A percentile compares a stretch with the other conserved stretches of the same genome.
These are phyloP conservation scores for Daktulosphaira vitifoliae DNA, from an alignment of 1,140 invertebrate species.

Conservation along the genomic window DNA sequence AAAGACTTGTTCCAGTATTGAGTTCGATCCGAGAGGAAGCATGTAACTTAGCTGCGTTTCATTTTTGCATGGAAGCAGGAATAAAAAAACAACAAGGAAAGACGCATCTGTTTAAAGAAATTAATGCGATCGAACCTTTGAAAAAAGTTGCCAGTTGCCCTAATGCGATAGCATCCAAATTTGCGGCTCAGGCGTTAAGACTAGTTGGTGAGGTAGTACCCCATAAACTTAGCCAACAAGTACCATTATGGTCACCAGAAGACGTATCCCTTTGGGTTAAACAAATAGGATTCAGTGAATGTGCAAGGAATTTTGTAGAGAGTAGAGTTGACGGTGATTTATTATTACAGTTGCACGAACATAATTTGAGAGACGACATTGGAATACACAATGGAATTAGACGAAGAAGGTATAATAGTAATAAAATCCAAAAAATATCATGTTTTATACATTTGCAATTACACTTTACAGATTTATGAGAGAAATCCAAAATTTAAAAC, in stretches of 20 bases:
- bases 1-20: slow-evolving; percentile 86
- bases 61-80: slow-evolving; percentile 98
- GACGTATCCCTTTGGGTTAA: slow-evolving; percentile 98
- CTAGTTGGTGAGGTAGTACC: slow-evolving; percentile 95
- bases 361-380: slow-evolving; percentile 86
- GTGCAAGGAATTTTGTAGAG: slow-evolving; percentile 71
- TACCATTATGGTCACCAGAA: slow-evolving; percentile 91
- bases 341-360: slow-evolving; percentile 82
- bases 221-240: slow-evolving; percentile 94
- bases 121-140: slow-evolving; percentile 88
- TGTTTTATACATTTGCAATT: slow-evolving; percentile 37
- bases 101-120: slow-evolving; percentile 86
- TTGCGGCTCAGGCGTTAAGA: slow-evolving; percentile 88
- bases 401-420: slow-evolving; percentile 57
- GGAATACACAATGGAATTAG: slow-evolving; percentile 88
- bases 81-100: slow-evolving; percentile 96
- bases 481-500: slow-evolving; percentile 89
- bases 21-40: slow-evolving; percentile 93
- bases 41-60: slow-evolving; percentile 92
- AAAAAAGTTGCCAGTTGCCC: slow-evolving; percentile 96
- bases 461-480: slow-evolving; percentile 65
- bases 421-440: neutral
- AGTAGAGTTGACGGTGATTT: slow-evolving; percentile 97
- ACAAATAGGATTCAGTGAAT: slow-evolving; percentile 86
- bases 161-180: slow-evolving; percentile 94